These are phyloP conservation scores for Bombus turneri DNA, from an alignment of 1,140 invertebrate genomes.

Conservation along the genomic window DNA sequence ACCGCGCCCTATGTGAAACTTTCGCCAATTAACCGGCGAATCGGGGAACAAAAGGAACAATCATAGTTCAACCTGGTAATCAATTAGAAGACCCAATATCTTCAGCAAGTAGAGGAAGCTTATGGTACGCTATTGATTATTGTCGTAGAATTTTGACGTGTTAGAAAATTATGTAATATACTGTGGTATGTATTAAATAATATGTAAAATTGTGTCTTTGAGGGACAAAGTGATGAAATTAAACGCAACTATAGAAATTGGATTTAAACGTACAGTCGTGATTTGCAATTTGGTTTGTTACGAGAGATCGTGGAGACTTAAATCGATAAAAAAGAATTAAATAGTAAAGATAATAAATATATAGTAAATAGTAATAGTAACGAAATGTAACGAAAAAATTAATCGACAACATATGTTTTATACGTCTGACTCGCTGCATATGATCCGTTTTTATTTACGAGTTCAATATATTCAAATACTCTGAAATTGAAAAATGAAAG, in stretches of 20 bases:
- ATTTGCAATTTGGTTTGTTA: too few relatives aligned
- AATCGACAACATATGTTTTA: too few relatives aligned
- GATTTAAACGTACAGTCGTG: too few relatives aligned
- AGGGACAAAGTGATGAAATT: not conserved
- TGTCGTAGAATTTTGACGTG: not conserved
- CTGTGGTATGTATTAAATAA: not conserved
- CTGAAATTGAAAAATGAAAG: too few relatives aligned
- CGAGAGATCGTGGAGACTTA: fast-evolving
- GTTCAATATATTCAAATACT: too few relatives aligned
- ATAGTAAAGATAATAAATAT: too few relatives aligned
- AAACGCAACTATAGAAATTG: too few relatives aligned
- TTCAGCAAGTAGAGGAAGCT: not conserved
- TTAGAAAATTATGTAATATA: not conserved
- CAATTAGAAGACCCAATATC: conserved; percentile 39
- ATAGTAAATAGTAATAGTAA: too few relatives aligned
- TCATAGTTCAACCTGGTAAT: conserved; percentile 13
- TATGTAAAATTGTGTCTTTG: not conserved
- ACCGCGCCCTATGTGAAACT: conserved; percentile 28
- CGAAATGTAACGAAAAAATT: too few relatives aligned
- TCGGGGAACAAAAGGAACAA: conserved; percentile 58
- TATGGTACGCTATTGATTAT: not conserved
- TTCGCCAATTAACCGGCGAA: conserved; percentile 57
- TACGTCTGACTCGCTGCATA: too few relatives aligned
- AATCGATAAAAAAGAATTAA: too few relatives aligned
- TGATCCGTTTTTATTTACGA: too few relatives aligned